Evolutionary conservation across 2,888 invertebrate genomes (phyloP), one percentile per base, ranked within the genome.

Genomic region (Ophion costatus): DNA sequence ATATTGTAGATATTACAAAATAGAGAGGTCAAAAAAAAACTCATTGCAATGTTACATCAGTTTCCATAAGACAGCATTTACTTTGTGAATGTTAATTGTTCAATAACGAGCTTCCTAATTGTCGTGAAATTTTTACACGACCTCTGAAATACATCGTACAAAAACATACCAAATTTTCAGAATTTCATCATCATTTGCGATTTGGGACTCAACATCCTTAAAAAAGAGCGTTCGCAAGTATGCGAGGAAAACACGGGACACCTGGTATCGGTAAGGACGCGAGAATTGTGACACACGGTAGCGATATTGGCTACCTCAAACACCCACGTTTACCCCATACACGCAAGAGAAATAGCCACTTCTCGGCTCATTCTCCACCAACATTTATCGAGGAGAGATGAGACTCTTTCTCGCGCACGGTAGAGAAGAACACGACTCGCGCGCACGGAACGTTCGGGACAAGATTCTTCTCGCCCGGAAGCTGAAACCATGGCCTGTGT

Each of bases 241-340:
- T 42, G 70, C 17, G 51, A 66, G 64, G 42, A 64, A 59, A 77
- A 80, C 45, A 73, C 17, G 51, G 17, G 66, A 75, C 74, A 81
- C 77, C 80, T 81, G 80, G 77, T 29, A 67, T 51, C n/a, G 75
- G 67, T 22, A 64, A 69, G 29, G 69, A 70, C 24, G 22, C 75
- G 59, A 20, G 59, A 10, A 20, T 75, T 42, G 59, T 71, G 75
- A 64, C 76, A 56, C 20, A 74, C 77, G 63, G 77, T 73, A 74
- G 67, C 83, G 24, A 51, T 63, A 75, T 69, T 77, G 69, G 77
- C 84, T 74, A 78, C 81, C 78, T 75, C 38, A 71, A 84, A 67
- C 79, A 75, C 84, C 84, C 82, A 84, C 84, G 84, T 66, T 67
- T 61, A 70, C 70, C 75, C 77, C 61, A 78, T 61, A 82, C 79